Base-by-base conservation (phyloP, 2,797 vertebrate genomes). In the Ceryle rudis region DNA sequence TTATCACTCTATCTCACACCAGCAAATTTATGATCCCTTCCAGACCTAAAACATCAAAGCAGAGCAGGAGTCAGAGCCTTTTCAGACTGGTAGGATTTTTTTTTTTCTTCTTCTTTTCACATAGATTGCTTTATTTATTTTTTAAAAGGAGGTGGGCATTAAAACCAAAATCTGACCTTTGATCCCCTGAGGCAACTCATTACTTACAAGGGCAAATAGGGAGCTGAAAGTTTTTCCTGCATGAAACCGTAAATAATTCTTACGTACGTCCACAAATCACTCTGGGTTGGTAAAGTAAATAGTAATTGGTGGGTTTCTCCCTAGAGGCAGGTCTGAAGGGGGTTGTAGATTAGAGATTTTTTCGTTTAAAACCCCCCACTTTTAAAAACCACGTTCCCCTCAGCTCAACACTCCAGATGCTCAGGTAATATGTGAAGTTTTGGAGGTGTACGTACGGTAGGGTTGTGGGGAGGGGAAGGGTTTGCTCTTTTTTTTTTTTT, bases 21-120 rank as follows among this genome's bases (percentile, higher is more conserved):
- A 94, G 95, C 82, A 96, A 97, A 98, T 98, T 97, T 97, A 98
- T 80, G 95, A 92, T 86, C 64, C 74, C 90, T 95, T 97, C 96
- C 93, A 96, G 87, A 75, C 75, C 94, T 90, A 57, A 89, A 95
- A 97, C 96, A 97, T 98, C 97, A 98, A 97, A 98, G 96, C 85
- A 41, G 71, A 95, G 94, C 84, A 92, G 93, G 81, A 94, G 93
- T 96, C 94, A 70, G 79, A 92, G 92, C 88, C 93, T 95, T 95
- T 96, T 88, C 91, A 90, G 94, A 92, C 85, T 79, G 83, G 61
- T 93, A 75, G 55, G 39, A n/a, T 4, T 0, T 4, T 78, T 37
- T 77, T 60, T 65, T 65, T 77, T 29, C 81, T 92, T 81, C 73
- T 78, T 93, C 89, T 95, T 90, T 94, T 92, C 95, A 88, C 83